Evolutionary conservation across 2,113 vertebrate genomes (phyloP), one percentile per base, ranked within the genome.

Genomic region (Ictalurus punctatus): DNA sequence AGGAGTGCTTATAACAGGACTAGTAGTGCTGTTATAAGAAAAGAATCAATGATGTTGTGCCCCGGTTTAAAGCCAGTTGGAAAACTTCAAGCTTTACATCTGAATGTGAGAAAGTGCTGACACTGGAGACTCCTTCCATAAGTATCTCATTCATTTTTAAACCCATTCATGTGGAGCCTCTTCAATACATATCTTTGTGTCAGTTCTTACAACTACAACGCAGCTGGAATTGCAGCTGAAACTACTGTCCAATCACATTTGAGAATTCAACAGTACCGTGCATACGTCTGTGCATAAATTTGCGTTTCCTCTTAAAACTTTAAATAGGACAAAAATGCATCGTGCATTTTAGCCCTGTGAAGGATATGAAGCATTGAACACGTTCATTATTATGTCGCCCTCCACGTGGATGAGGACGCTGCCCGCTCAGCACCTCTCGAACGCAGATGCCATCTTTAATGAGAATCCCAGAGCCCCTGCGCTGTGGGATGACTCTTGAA

Each of bases 351-450:
- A 95, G 93, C 93, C 93, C 92, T 88, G 90, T 78, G 87, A 89
- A 90, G 74, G 83, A 63, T 90, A 94, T 95, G 92, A 95, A 96
- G 95, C 93, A 96, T 95, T 94, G 90, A 95, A 90, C 90, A 92
- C 89, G 87, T 30, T 90, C 91, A 91, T 94, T 93, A 94, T 94
- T 95, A 95, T 92, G 93, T 85, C 87, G 59, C 67, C 54, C 84
- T 56, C 2, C 8, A 76, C 86, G 81, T 92, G 92, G 93, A 93
- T 94, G 89, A 23, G 44, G 69, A 92, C 85, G 92, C 80, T 14
- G 6, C 48, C 91, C 78, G 88, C 91, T 89, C 93, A 92, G 91
- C 92, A 90, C 92, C 92, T 92, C 91, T 78, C 0, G 82, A 93
- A 86, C 19, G 78, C 34, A 14, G 90, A 89, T 88, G 87, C 93